These are phyloP conservation scores for Heterocephalus glaber DNA, from an alignment of 2,113 vertebrate genomes.

Conservation along the genomic window DNA sequence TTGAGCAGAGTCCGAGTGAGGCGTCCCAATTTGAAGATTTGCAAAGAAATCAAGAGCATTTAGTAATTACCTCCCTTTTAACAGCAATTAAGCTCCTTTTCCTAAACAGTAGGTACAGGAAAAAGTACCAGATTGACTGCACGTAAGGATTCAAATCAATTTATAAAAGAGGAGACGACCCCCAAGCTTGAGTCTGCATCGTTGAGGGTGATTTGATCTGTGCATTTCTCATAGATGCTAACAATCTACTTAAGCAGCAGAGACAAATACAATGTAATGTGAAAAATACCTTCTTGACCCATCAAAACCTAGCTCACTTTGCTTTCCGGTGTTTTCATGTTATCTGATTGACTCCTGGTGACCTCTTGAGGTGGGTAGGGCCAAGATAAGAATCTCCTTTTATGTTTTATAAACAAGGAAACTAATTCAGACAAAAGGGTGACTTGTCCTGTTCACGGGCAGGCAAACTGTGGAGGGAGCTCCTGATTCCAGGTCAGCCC, in stretches of 20 bases:
- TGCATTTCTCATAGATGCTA: neutral
- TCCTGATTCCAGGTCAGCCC: neutral
- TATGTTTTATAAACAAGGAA: neutral
- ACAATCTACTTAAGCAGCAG: neutral
- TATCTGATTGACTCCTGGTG: neutral
- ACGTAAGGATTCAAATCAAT: neutral
- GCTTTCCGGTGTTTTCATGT: neutral
- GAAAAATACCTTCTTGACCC: neutral
- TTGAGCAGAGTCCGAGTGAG: neutral
- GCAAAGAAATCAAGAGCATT: neutral
- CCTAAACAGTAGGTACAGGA: neutral
- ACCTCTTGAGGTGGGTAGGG: neutral
- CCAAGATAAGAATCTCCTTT: neutral
- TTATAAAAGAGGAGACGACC: neutral
- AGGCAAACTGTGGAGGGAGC: neutral
- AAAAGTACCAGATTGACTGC: neutral
- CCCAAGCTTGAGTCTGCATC: neutral
- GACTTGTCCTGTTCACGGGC: neutral
- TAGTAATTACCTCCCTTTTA: neutral
- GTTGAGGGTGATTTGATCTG: neutral
- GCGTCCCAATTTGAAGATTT: neutral
- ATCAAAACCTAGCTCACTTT: neutral
- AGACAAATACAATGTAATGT: neutral
- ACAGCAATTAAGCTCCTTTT: neutral
- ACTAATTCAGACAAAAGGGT: neutral